Evolutionary conservation across 2,797 vertebrate species (phyloP).

Genomic region (Sardinella longiceps): DNA sequence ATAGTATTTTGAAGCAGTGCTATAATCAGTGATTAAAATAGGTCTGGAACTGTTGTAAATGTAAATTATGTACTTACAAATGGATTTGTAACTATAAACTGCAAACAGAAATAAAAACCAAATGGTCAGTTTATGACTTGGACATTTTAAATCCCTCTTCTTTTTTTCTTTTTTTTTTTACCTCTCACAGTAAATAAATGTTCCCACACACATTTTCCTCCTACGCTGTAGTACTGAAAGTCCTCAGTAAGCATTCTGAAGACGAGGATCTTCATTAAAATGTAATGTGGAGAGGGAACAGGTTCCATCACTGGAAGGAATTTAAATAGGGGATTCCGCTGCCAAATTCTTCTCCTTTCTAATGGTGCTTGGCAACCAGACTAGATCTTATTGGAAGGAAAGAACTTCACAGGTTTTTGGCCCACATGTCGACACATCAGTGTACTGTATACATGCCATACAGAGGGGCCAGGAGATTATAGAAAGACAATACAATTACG

Average conservation of each 20-base stretch:
- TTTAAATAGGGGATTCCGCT: neutral
- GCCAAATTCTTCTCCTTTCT: neutral
- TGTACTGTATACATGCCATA: neutral
- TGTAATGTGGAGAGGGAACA: neutral
- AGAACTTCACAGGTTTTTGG: neutral
- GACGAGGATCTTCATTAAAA: neutral
- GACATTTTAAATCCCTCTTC: neutral
- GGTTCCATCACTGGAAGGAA: slow-evolving; percentile 3
- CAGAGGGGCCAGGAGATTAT: neutral
- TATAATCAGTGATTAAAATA: slow-evolving; percentile 33
- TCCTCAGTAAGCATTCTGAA: neutral
- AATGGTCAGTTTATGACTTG: neutral
- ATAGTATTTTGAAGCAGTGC: slow-evolving; percentile 38
- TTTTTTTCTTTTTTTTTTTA: too few relatives aligned
- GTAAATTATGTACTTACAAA: slow-evolving; percentile 71
- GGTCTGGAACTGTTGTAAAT: slow-evolving; percentile 55
- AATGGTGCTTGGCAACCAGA: slow-evolving; percentile 9
- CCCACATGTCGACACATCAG: neutral
- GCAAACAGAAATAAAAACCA: slow-evolving; percentile 48
- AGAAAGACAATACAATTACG: neutral
- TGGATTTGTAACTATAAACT: slow-evolving; percentile 62
- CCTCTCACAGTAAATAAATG: neutral
- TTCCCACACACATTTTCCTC: neutral
- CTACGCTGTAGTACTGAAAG: neutral
- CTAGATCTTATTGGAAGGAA: neutral